A percentile compares a stretch with the other conserved stretches of the same genome.
These are phyloP conservation scores for Channallabes apus DNA, from an alignment of 2,797 vertebrate species.

Conservation along the genomic window DNA sequence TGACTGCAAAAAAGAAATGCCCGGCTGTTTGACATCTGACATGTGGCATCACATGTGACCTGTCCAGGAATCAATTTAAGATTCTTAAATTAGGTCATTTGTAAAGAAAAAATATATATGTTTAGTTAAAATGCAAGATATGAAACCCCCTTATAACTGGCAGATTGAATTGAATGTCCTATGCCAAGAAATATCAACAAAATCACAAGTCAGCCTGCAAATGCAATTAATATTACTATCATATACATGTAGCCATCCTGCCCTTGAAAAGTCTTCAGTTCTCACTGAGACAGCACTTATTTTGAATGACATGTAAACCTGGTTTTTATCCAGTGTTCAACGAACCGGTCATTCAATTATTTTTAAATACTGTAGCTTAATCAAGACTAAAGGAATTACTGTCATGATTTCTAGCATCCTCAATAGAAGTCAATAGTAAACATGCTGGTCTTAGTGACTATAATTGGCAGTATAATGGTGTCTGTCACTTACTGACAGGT, in stretches of 20 bases:
- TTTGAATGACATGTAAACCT: not conserved
- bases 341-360: not conserved
- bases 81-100: not conserved
- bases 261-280: not conserved
- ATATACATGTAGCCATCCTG: not conserved
- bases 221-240: not conserved
- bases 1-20: not conserved
- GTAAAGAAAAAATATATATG: not conserved
- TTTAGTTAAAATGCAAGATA: not conserved
- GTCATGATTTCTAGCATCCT: not conserved
- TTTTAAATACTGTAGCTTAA: not conserved
- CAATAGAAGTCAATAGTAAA: not conserved
- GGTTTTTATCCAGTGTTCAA: not conserved
- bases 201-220: not conserved
- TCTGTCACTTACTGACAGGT: not conserved
- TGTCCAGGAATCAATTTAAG: not conserved
- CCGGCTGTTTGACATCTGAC: too few species aligned
- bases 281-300: not conserved
- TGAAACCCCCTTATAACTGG: not conserved
- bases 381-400: not conserved
- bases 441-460: not conserved
- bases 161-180: not conserved
- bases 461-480: not conserved
- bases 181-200: not conserved
- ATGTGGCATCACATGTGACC: not conserved